Evolutionary conservation across 2,797 vertebrate species (phyloP).

Genomic region (Pangasius sanitwongsei): DNA sequence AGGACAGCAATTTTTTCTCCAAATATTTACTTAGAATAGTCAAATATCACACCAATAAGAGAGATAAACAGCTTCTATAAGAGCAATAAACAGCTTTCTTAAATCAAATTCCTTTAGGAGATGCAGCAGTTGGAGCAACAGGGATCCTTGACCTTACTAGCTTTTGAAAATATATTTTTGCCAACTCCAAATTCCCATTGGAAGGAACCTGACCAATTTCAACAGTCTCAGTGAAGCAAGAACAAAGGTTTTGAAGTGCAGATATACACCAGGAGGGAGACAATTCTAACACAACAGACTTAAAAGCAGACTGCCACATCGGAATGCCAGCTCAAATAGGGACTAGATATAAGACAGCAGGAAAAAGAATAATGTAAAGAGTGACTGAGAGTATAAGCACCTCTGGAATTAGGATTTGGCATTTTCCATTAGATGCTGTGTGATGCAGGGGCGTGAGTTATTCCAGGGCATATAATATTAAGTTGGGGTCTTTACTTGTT

Average conservation of each 20-base stretch:
- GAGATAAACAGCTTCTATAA: neutral
- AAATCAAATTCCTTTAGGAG: neutral
- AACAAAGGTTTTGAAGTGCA: neutral
- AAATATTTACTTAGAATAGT: neutral
- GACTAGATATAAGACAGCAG: neutral
- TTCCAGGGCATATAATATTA: neutral
- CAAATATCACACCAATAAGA: neutral
- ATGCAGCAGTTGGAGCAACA: neutral
- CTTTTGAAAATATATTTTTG: neutral
- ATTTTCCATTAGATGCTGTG: neutral
- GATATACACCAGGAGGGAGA: conserved; percentile 6
- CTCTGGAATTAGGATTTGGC: neutral
- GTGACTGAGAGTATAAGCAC: neutral
- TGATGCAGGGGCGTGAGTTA: neutral
- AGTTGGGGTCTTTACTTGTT: neutral
- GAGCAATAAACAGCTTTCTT: neutral
- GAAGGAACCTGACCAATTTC: neutral
- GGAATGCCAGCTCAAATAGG: neutral
- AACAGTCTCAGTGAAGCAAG: neutral
- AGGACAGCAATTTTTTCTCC: neutral
- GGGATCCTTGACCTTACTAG: neutral
- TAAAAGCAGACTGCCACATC: neutral
- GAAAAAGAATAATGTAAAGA: neutral
- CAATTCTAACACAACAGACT: neutral
- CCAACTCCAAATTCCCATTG: neutral